Conservation (phyloP, 2,797 vertebrate species). For the Scyliorhinus canicula region DNA sequence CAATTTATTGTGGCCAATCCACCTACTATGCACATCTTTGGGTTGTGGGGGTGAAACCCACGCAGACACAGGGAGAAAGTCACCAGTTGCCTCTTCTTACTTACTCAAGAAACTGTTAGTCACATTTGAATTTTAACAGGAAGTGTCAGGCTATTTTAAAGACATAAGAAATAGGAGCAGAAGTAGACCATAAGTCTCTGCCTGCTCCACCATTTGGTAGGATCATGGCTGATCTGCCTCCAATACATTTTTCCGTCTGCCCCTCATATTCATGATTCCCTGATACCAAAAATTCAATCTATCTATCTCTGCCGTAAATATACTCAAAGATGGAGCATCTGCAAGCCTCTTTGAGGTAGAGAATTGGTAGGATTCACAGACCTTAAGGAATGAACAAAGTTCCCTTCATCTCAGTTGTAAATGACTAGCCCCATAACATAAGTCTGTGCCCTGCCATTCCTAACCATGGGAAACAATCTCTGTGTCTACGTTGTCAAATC, state of each 20-base stretch:
- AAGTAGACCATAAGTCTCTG: background rate
- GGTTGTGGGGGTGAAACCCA: too few relatives aligned
- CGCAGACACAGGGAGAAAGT: too few relatives aligned
- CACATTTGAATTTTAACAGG: background rate
- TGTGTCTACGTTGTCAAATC: background rate
- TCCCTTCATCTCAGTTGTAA: background rate
- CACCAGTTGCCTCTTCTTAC: background rate
- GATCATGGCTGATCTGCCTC: background rate
- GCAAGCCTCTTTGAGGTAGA: too few relatives aligned
- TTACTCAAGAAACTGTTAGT: background rate
- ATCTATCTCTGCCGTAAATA: background rate
- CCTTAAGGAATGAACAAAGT: too few relatives aligned
- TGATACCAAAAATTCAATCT: background rate
- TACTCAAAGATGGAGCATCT: background rate
- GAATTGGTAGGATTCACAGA: background rate
- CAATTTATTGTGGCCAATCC: too few relatives aligned
- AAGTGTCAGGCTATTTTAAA: background rate
- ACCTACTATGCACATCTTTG: too few relatives aligned
- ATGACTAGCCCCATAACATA: background rate
- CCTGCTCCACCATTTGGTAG: background rate
- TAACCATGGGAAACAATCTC: too few relatives aligned
- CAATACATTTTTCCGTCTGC: too few relatives aligned
- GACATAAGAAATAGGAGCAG: background rate
- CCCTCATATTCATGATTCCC: background rate
- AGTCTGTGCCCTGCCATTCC: background rate